Base-by-base conservation (phyloP, 1,140 invertebrate genomes). In the Whitmania pigra region DNA sequence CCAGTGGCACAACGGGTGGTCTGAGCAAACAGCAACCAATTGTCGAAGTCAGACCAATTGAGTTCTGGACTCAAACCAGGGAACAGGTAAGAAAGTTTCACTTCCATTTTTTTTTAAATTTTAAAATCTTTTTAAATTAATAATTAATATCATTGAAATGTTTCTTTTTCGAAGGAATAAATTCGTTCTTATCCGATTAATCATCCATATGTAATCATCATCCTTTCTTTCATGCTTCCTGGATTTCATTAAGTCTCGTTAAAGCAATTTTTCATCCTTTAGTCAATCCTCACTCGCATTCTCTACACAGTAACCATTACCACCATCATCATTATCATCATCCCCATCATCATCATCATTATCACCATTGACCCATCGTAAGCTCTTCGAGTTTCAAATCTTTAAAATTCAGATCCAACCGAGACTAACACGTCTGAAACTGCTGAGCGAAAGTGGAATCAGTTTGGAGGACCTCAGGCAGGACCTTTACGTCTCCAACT, bases 31-130 rank as follows among this genome's bases (percentile, higher is more conserved):
- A 40, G 43, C 43, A 71, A 3, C 69, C 77, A 0, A 82, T 82
- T 22, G 82, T 83, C 70, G 82, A 82, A 73, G 81, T 82, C 78
- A 81, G 80, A 67, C 81, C 82, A n/a, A 83, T 83, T 43, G 81
- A 83, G 73, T 83, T 83, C 76, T 83, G 81, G 81, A 77, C 82
- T 13, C 81, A 81, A n/a, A 80, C 78, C 73, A 76, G 77, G 71
- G 81, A 83, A 73, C 79, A 74, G 29, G 78, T 83, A 18, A 80
- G 82, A 74, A 36, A 36, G 31, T 11, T 49, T 49, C 43, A 49
- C 43, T 11, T 49, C 43, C 43, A 49, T 49, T 49, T 49, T 17
- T 13, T 36, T 36, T 36, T 36, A 36, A 36, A 49, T 11, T 49
- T 49, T 11, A 11, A 49, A 15, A 5, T 7, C 15, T 11, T 17